Conservation (phyloP, 35 echinoderm and acorn worm genomes). For the Lytechinus pictus region DNA sequence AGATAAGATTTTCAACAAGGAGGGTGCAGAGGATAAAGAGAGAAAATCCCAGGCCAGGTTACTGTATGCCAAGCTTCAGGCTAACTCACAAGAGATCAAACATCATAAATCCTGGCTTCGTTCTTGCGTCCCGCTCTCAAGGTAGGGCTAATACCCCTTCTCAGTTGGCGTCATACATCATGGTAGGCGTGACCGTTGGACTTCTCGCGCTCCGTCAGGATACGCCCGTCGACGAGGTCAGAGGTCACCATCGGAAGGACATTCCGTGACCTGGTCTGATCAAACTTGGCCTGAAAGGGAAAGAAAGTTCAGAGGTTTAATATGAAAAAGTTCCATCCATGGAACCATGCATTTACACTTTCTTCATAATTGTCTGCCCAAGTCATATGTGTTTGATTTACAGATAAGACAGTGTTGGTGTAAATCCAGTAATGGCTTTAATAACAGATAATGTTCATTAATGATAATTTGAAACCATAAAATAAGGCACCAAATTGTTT, state of each 20-base stretch:
- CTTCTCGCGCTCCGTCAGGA: conserved; percentile 62
- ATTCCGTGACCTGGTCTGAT: conserved; percentile 57
- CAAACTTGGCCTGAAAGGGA: conserved; percentile 73
- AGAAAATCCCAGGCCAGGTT: not conserved
- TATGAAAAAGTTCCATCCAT: no score
- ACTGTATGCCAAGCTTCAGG: not conserved
- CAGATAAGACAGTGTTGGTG: no score
- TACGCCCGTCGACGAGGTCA: conserved; percentile 66
- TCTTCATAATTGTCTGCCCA: not conserved
- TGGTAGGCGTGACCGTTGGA: conserved; percentile 69
- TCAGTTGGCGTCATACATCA: conserved; percentile 62
- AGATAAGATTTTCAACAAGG: no score
- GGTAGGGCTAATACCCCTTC: conserved; percentile 45
- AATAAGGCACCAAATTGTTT: no score
- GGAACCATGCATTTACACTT: not conserved
- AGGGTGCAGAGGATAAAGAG: not conserved
- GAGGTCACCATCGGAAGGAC: conserved; percentile 78
- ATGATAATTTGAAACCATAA: no score
- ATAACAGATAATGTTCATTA: no score
- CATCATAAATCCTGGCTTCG: not conserved
- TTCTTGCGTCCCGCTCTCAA: not conserved
- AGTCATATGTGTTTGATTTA: not conserved
- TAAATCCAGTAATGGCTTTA: no score
- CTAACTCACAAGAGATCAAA: not conserved
- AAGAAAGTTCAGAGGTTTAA: not conserved